Conservation (phyloP, 2,797 vertebrate genomes). For the Artibeus lituratus region DNA sequence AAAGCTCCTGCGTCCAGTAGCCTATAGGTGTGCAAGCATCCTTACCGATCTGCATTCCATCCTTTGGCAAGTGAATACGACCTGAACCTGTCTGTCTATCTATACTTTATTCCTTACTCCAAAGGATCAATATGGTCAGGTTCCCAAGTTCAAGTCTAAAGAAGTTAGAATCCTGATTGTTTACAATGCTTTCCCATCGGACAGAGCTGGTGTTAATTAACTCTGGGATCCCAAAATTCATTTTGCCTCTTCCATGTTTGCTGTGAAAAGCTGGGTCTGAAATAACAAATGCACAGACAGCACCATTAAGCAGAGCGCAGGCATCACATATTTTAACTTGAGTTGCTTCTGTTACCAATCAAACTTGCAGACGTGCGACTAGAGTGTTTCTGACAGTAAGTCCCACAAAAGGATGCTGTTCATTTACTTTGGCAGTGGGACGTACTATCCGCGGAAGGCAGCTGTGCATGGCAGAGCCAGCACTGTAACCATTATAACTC, state of each 20-base stretch:
- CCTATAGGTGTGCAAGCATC: not conserved
- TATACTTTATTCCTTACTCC: constrained; percentile 46
- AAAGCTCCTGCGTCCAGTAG: not conserved
- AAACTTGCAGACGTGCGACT: constrained; percentile 61
- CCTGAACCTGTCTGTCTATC: constrained; percentile 32
- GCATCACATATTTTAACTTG: constrained; percentile 47
- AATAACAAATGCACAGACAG: constrained; percentile 48
- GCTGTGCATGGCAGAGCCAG: constrained; percentile 35
- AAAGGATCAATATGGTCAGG: constrained; percentile 22
- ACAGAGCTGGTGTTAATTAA: constrained; percentile 56
- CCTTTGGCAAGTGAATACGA: constrained; percentile 51
- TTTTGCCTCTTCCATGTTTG: constrained; percentile 51
- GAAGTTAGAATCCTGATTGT: constrained; percentile 57
- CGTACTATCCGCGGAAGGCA: constrained; percentile 53
- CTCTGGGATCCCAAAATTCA: constrained; percentile 44
- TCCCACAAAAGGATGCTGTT: constrained; percentile 61
- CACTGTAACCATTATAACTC: constrained; percentile 40
- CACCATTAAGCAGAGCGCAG: not conserved
- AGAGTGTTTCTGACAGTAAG: constrained; percentile 68
- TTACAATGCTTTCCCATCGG: constrained; percentile 48
- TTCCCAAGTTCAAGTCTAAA: constrained; percentile 51
- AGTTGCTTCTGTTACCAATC: constrained; percentile 66
- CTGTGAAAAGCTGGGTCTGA: constrained; percentile 46
- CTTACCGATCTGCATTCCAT: constrained; percentile 31
- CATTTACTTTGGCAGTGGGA: constrained; percentile 64